Conservation (phyloP, 2,113 vertebrate species). For the Micromys minutus region DNA sequence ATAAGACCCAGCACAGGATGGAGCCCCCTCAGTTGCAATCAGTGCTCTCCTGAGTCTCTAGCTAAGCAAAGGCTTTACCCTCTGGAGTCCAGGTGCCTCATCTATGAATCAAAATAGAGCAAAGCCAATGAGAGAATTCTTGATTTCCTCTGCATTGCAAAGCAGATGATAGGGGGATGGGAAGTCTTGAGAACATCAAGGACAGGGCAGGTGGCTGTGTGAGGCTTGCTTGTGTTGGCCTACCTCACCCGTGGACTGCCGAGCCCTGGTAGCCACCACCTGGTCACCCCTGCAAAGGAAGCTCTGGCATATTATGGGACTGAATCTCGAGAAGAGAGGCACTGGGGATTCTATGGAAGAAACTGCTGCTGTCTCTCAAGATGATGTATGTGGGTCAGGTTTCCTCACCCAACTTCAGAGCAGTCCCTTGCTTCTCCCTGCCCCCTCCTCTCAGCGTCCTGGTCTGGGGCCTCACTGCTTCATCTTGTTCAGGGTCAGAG, state of each 20-base stretch:
- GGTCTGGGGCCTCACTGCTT: not conserved
- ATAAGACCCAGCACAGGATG: not conserved
- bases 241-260: not conserved
- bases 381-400: not conserved
- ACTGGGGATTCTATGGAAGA: not conserved
- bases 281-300: not conserved
- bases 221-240: not conserved
- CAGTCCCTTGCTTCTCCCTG: not conserved
- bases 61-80: not conserved
- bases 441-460: not conserved
- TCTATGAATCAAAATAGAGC: not conserved
- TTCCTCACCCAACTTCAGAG: not conserved
- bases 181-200: not conserved
- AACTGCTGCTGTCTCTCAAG: not conserved
- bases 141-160: not conserved
- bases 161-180: not conserved
- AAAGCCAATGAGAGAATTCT: not conserved
- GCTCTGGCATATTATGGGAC: not conserved
- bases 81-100: not conserved
- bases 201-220: not conserved
- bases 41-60: not conserved
- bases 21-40: not conserved
- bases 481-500: slow-evolving; percentile 91
- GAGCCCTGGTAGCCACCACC: not conserved
- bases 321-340: not conserved